Evolutionary conservation across 2,888 invertebrate species (phyloP).

Genomic region (Nephrocerus scutellatus): DNA sequence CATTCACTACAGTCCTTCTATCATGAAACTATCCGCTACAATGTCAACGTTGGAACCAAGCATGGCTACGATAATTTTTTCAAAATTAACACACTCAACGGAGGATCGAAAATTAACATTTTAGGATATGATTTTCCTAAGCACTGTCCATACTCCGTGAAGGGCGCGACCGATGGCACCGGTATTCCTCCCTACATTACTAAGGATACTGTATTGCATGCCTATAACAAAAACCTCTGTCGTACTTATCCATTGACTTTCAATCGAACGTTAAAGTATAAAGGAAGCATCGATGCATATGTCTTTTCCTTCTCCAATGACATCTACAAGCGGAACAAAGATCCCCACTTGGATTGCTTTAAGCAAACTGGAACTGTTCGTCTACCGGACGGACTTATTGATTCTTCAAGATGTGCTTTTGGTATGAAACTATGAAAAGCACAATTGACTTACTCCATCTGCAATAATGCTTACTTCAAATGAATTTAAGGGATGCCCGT

Average conservation of each 20-base stretch:
- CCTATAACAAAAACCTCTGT: constrained; percentile 19
- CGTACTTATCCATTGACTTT: constrained; percentile 17
- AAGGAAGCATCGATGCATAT: constrained; percentile 11
- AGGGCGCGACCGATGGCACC: constrained; percentile 21
- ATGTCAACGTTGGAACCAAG: constrained; percentile 21
- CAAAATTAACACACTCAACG: constrained; percentile 22
- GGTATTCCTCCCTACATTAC: constrained; percentile 18
- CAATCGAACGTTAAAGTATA: constrained; percentile 8
- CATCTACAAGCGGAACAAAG: constrained; percentile 13
- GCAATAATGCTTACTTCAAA: not conserved
- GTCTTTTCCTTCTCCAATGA: constrained; percentile 11
- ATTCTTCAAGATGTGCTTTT: constrained; percentile 59
- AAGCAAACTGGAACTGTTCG: constrained; percentile 33
- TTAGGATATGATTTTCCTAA: constrained; percentile 8
- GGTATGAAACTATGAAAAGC: constrained; percentile 44
- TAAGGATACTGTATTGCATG: constrained; percentile 14
- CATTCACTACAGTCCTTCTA: constrained; percentile 4
- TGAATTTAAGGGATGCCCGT: constrained; percentile 56
- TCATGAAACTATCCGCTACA: constrained; percentile 11
- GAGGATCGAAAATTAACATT: constrained; percentile 11
- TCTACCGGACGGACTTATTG: constrained; percentile 55
- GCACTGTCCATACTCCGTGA: constrained; percentile 16
- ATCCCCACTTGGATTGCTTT: constrained; percentile 16
- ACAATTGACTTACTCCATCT: no score
- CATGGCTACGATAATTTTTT: constrained; percentile 22